Evolutionary conservation across 2,888 invertebrate species (phyloP).

Genomic region (Willowsia nigromaculata): DNA sequence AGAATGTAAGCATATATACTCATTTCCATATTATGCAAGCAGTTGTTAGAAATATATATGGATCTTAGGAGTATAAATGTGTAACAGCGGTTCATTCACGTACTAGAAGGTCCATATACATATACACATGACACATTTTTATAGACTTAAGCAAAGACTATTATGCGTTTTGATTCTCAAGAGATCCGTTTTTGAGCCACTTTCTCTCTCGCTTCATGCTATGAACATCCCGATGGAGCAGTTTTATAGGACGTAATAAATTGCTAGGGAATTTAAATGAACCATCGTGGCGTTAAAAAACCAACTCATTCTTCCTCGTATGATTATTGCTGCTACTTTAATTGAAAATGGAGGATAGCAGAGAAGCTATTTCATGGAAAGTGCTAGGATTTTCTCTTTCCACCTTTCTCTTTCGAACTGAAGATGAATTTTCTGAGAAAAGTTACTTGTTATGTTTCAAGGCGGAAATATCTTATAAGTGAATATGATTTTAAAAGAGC

Average conservation of each 20-base stretch:
- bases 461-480: not conserved
- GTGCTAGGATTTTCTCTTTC: not conserved
- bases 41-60: not conserved
- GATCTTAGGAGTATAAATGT: not conserved
- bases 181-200: slow-evolving; percentile 21
- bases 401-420: not conserved
- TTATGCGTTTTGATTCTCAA: slow-evolving; percentile 38
- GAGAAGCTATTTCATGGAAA: not conserved
- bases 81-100: not conserved
- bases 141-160: not conserved
- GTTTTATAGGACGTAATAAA: slow-evolving; percentile 51
- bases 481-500: not conserved
- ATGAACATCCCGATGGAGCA: slow-evolving; percentile 32
- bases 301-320: slow-evolving; percentile 42
- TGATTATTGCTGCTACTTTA: slow-evolving; percentile 34
- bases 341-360: slow-evolving; percentile 42
- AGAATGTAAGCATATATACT: not conserved
- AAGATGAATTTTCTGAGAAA: not conserved
- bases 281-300: slow-evolving; percentile 41
- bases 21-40: not conserved
- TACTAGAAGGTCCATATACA: too few relatives aligned
- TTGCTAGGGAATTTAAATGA: slow-evolving; percentile 56
- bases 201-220: not conserved
- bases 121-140: slow-evolving; percentile 1
- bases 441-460: not conserved